A percentile compares a stretch with the other conserved stretches of the same genome.
phyloP scores from a whole-genome alignment of 2,113 vertebrate genomes.

The Morone chrysops region DNA sequence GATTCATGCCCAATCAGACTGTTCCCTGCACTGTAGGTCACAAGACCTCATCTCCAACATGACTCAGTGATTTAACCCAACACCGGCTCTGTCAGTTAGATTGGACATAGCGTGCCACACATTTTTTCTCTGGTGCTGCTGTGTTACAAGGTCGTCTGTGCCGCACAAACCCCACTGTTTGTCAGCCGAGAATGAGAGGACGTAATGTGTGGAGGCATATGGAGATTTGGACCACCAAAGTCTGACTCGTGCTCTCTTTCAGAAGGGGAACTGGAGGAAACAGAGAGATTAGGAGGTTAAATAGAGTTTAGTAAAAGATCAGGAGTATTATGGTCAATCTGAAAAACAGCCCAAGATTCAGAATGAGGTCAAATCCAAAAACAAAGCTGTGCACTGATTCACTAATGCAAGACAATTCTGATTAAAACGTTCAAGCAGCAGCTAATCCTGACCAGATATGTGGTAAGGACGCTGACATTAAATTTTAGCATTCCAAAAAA shows the following conservation, averaged over 20 bases:
- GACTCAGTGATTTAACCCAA: constrained; percentile 14
- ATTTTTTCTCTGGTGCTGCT: neutral
- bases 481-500: too few relatives aligned
- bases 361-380: constrained; percentile 28
- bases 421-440: neutral
- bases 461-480: too few relatives aligned
- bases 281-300: constrained; percentile 78
- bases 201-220: neutral
- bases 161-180: neutral
- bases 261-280: constrained; percentile 57
- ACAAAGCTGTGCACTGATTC: neutral
- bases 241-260: constrained; percentile 55
- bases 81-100: constrained; percentile 24
- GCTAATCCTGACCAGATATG: neutral
- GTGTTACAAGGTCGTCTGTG: constrained; percentile 5
- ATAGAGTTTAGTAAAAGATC: constrained; percentile 80
- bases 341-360: constrained; percentile 47
- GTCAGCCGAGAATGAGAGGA: neutral
- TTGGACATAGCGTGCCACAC: neutral
- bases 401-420: neutral
- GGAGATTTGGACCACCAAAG: constrained; percentile 66
- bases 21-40: constrained; percentile 50
- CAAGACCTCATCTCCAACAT: constrained; percentile 39
- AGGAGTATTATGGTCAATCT: constrained; percentile 62
- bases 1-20: constrained; percentile 32